These are phyloP conservation scores for Polydrusus cervinus DNA, from an alignment of 2,888 invertebrate species.

Conservation along the genomic window DNA sequence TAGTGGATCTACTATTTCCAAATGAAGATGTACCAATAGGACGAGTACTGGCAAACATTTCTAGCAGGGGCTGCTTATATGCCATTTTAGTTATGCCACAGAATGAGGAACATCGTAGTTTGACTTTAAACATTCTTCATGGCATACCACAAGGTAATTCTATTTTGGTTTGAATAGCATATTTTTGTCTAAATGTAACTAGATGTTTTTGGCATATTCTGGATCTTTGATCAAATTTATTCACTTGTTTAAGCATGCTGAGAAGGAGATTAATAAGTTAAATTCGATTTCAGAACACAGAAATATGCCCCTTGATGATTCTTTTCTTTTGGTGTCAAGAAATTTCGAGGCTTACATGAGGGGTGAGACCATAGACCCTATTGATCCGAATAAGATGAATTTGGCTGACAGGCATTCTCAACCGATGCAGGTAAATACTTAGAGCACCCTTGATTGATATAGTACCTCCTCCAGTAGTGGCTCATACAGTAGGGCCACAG, in stretches of 20 bases:
- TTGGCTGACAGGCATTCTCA: constrained; percentile 76
- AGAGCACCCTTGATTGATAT: neutral
- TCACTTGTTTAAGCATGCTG: no score
- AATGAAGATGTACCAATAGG: constrained; percentile 90
- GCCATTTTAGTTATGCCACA: constrained; percentile 90
- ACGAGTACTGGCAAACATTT: constrained; percentile 88
- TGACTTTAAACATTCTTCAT: constrained; percentile 92
- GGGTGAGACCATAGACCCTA: constrained; percentile 68
- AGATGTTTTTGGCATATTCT: no score
- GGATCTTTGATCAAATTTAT: no score
- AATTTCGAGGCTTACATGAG: constrained; percentile 80
- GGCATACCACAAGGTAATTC: constrained; percentile 89
- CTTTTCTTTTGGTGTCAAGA: constrained; percentile 83
- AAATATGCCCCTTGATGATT: constrained; percentile 96
- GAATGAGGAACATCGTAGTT: constrained; percentile 89
- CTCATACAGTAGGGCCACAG: no score
- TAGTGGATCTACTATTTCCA: constrained; percentile 91
- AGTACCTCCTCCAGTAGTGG: no score
- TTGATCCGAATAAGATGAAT: constrained; percentile 62
- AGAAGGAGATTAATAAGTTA: neutral
- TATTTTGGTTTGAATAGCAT: no score
- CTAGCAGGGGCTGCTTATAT: constrained; percentile 90
- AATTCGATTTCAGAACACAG: constrained; percentile 83
- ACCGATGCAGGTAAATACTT: constrained; percentile 74
- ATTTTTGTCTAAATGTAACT: no score